phyloP scores from a whole-genome alignment of 1,140 invertebrate genomes.

The Plodia interpunctella region DNA sequence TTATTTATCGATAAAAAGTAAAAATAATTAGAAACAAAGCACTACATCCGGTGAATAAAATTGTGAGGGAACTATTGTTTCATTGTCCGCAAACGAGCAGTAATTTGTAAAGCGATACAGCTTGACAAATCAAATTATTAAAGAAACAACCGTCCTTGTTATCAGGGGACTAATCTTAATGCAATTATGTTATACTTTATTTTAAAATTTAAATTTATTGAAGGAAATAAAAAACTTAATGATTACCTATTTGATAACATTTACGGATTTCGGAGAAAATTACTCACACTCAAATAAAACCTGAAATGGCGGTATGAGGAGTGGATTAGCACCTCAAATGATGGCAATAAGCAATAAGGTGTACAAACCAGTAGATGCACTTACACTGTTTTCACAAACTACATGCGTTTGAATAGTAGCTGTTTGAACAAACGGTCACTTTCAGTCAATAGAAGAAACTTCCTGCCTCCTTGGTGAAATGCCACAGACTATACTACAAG shows the following conservation, averaged over 20 bases:
- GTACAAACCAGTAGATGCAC: not conserved
- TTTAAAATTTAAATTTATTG: too few species aligned
- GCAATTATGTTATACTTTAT: not conserved
- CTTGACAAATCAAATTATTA: conserved; percentile 31
- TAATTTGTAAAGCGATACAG: conserved; percentile 29
- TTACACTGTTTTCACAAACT: conserved; percentile 6
- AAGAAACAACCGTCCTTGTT: conserved; percentile 18
- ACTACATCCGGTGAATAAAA: conserved; percentile 17
- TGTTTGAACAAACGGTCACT: conserved; percentile 40
- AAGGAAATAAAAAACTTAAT: too few species aligned
- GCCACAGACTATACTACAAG: conserved; percentile 27
- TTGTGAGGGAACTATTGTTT: conserved; percentile 27
- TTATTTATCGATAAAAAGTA: not conserved
- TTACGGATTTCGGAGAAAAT: too few species aligned
- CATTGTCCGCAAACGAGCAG: conserved; percentile 23
- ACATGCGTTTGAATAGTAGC: conserved; percentile 1
- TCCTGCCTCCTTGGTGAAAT: conserved; percentile 38
- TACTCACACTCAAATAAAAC: too few species aligned
- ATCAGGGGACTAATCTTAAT: conserved; percentile 15
- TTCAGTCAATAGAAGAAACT: conserved; percentile 44
- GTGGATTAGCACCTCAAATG: too few species aligned
- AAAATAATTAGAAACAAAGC: conserved; percentile 23
- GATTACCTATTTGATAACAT: too few species aligned
- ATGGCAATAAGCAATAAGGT: not conserved
- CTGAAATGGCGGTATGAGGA: too few species aligned